Conservation (phyloP, 2,888 invertebrate species). For the Ligdia adustata region DNA sequence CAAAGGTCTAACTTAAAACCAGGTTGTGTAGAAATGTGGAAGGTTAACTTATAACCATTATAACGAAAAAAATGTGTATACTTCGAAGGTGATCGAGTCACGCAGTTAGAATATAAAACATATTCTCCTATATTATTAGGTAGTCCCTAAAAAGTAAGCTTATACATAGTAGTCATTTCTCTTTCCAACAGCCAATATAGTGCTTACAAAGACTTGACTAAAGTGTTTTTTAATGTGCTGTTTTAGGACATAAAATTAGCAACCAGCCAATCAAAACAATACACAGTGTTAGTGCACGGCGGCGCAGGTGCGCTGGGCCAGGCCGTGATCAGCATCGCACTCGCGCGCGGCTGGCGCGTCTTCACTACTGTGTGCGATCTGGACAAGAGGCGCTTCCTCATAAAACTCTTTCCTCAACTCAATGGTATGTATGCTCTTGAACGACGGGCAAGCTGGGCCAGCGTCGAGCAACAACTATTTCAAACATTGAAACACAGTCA, state of each 20-base stretch:
- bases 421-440: conserved; percentile 43
- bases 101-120: too few relatives aligned
- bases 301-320: conserved; percentile 62
- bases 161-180: background rate
- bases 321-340: conserved; percentile 57
- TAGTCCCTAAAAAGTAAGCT: background rate
- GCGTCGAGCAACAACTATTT: background rate
- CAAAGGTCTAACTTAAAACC: background rate
- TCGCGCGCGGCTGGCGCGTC: conserved; percentile 55
- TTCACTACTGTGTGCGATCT: conserved; percentile 61
- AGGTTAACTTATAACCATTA: too few relatives aligned
- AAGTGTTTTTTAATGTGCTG: background rate
- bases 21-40: background rate
- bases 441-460: background rate
- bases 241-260: background rate
- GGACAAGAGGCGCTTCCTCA: conserved; percentile 58
- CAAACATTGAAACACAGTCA: too few relatives aligned
- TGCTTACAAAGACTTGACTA: too few relatives aligned
- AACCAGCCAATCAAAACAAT: conserved; percentile 11
- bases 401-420: conserved; percentile 57
- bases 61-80: too few relatives aligned
- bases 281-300: conserved; percentile 39
- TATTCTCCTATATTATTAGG: background rate
- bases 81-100: too few relatives aligned
- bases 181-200: too few relatives aligned